phyloP scores from a whole-genome alignment of 1,140 invertebrate genomes.

The Drosophila miranda region DNA sequence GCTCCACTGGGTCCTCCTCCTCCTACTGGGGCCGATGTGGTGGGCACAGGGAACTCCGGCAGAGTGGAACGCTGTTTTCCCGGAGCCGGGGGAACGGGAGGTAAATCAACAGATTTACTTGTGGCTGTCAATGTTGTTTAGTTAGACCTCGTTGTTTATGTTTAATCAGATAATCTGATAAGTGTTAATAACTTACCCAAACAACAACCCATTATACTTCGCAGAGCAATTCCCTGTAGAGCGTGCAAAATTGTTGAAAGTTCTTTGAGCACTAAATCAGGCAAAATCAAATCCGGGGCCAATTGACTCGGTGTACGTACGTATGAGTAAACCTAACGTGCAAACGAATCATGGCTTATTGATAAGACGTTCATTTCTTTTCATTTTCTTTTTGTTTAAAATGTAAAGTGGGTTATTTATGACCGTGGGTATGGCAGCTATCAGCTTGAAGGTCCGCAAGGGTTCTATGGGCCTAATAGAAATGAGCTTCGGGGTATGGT shows the following conservation, averaged over 20 bases:
- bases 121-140: constrained; percentile 44
- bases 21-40: constrained; percentile 12
- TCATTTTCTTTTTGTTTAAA: constrained; percentile 68
- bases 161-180: constrained; percentile 9
- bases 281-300: constrained; percentile 72
- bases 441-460: constrained; percentile 33
- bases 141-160: constrained; percentile 9
- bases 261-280: constrained; percentile 67
- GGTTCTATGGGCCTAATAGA: constrained; percentile 17
- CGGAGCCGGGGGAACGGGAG: constrained; percentile 59
- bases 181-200: constrained; percentile 53
- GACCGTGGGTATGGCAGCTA: constrained; percentile 45
- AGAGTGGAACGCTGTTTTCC: constrained; percentile 47
- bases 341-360: constrained; percentile 59
- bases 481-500: constrained; percentile 12
- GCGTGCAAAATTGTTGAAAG: constrained; percentile 40
- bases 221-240: constrained; percentile 5
- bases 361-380: constrained; percentile 65
- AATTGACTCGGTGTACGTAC: constrained; percentile 48
- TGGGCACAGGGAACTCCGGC: constrained; percentile 53
- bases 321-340: constrained; percentile 45
- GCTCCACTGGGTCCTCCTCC: constrained; percentile 37
- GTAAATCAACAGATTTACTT: constrained; percentile 71
- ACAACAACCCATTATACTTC: constrained; percentile 67
- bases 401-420: constrained; percentile 77